A percentile compares a stretch with the other conserved stretches of the same genome.
Conservation (phyloP, 2,113 vertebrate species). For the Phalacrocorax carbo region DNA sequence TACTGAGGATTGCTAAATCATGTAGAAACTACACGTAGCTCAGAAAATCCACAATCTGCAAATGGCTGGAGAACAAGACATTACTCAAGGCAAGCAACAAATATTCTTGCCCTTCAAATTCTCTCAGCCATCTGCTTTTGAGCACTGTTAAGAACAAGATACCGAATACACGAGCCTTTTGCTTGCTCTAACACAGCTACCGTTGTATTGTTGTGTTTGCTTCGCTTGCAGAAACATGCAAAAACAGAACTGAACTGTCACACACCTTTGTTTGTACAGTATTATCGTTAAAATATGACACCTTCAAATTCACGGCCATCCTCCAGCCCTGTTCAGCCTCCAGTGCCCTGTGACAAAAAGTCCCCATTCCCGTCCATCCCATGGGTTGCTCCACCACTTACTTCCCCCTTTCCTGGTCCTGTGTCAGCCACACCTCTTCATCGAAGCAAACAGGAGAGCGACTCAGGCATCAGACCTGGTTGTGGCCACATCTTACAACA, state of each 20-base stretch:
- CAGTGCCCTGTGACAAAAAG: not conserved
- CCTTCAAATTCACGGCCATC: rapidly evolving
- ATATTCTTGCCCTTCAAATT: not conserved
- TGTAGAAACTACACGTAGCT: not conserved
- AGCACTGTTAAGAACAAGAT: not conserved
- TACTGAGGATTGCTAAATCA: not conserved
- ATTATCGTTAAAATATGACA: not conserved
- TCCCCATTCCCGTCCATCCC: not conserved
- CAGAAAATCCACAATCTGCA: not conserved
- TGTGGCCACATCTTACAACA: not conserved
- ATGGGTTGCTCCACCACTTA: not conserved
- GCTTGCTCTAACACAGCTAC: not conserved
- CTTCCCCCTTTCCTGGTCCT: not conserved
- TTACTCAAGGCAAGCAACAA: not conserved
- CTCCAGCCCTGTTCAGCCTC: not conserved
- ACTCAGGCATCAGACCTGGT: not conserved
- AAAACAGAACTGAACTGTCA: not conserved
- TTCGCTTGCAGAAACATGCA: rapidly evolving
- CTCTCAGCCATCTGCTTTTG: not conserved
- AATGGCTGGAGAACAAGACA: not conserved
- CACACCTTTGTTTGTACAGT: not conserved
- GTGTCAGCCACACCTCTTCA: rapidly evolving
- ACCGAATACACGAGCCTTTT: not conserved
- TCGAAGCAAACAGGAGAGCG: not conserved
- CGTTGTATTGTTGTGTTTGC: rapidly evolving